Evolutionary conservation across 2,113 vertebrate species (phyloP).

Genomic region (Helogale parvula): DNA sequence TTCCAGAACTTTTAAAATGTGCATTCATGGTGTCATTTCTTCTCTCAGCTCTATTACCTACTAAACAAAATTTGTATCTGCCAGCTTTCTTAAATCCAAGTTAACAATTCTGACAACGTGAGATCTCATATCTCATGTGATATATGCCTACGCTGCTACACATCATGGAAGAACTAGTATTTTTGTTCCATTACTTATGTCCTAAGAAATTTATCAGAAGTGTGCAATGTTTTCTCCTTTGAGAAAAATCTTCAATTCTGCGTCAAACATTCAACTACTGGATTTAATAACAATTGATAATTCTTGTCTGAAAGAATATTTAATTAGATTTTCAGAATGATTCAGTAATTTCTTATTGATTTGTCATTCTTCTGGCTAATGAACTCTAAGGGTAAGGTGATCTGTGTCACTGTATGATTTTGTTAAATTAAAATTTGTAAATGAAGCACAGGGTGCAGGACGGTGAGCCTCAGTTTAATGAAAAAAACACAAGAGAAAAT

Average conservation of each 20-base stretch:
- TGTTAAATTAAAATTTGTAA: background rate
- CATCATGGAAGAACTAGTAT: background rate
- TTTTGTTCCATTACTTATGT: background rate
- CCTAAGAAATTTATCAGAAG: background rate
- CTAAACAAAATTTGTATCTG: background rate
- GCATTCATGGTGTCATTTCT: background rate
- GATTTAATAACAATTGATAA: background rate
- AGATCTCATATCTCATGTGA: background rate
- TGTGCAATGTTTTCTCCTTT: background rate
- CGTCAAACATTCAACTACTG: background rate
- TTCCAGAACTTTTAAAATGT: background rate
- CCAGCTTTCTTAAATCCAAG: background rate
- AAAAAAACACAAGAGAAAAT: background rate
- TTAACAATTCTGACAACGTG: background rate
- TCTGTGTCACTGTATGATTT: background rate
- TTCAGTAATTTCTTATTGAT: background rate
- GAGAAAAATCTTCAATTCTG: background rate
- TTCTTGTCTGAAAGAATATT: background rate
- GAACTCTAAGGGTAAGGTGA: background rate
- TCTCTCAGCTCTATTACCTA: background rate
- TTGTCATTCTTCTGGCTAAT: background rate
- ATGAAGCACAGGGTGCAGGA: background rate
- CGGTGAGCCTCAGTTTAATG: background rate
- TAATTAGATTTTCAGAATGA: background rate
- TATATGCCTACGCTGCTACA: background rate